Base-by-base conservation (phyloP, 2,888 invertebrate genomes). In the Pollenia amentaria region DNA sequence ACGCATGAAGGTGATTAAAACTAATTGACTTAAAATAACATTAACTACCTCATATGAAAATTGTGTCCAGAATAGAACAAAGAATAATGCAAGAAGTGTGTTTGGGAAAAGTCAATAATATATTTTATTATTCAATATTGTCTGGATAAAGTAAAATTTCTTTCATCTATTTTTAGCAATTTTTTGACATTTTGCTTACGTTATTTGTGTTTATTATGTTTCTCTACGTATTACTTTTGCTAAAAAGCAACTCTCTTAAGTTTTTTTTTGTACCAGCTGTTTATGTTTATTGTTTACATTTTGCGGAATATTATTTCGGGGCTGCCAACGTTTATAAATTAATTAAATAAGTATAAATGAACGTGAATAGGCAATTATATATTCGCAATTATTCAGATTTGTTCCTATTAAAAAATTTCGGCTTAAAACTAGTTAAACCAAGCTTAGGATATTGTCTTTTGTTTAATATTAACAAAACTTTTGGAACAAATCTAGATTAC, bases 1-100 rank as follows among this genome's bases (percentile, higher is more conserved):
- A 91, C 90, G 90, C 82, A 80, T 89, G 6, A 94, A 93, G 89
- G 89, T 89, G 76, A 85, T 55, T 67, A 14, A 29, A 46, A 29
- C 29, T 29, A 29, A 29, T 29, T 29, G 6, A 29, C 29, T 29
- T 21, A 16, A 51, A 18, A 42, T 9, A 21, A 44, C 29, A 29
- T 38, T 11, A 55, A 29, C 40, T 51, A 12, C 12, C 14, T 18
- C 40, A 57, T 14, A 64, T 4, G 18, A 18, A n/a, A 29, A 55
- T 38, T 64, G 8, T 53, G 12, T 10, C 16, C 8, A 1, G 1
- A 40, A 11, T 29, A 42, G 16, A 64, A 14, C 9, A 57, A 82
- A 29, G 3, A 29, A 18, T 9, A 14, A 18, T 69, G 3, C 9
- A 18, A 0, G 21, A 18, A 18, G 18, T 3, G 16, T 0, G 14